Conservation (phyloP, 2,888 invertebrate species). For the Oligia strigilis region DNA sequence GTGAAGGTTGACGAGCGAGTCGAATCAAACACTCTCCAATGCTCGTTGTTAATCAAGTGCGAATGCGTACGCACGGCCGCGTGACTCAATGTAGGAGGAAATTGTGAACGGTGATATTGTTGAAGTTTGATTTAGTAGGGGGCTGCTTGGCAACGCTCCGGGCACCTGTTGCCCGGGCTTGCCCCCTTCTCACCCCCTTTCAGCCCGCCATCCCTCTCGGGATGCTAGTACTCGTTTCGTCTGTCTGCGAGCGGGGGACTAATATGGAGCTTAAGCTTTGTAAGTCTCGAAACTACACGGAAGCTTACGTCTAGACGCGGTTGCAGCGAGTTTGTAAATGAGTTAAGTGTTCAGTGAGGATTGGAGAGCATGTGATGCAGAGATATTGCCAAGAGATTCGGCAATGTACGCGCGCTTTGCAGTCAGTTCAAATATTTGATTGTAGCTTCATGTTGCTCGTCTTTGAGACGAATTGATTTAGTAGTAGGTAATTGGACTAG, state of each 20-base stretch:
- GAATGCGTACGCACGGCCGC: conserved; percentile 25
- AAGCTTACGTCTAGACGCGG: conserved; percentile 66
- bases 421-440: conserved; percentile 44
- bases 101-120: conserved; percentile 53
- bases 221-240: conserved; percentile 63
- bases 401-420: conserved; percentile 31
- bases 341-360: conserved; percentile 53
- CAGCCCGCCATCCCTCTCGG: conserved; percentile 45
- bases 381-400: conserved; percentile 37
- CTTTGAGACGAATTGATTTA: conserved; percentile 35
- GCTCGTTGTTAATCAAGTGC: conserved; percentile 40
- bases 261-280: conserved; percentile 75
- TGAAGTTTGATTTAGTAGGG: conserved; percentile 67
- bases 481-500: conserved; percentile 24
- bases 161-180: conserved; percentile 78
- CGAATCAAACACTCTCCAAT: conserved; percentile 39
- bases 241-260: conserved; percentile 69
- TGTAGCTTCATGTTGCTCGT: conserved; percentile 5
- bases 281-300: conserved; percentile 69
- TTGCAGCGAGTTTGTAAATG: conserved; percentile 58
- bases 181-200: conserved; percentile 42
- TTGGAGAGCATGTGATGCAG: conserved; percentile 15
- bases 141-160: conserved; percentile 70
- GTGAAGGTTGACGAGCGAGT: neutral
- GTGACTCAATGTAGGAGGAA: conserved; percentile 56